These are phyloP conservation scores for Grammomys dolichurus DNA, from an alignment of 2,113 vertebrate species.

Conservation along the genomic window DNA sequence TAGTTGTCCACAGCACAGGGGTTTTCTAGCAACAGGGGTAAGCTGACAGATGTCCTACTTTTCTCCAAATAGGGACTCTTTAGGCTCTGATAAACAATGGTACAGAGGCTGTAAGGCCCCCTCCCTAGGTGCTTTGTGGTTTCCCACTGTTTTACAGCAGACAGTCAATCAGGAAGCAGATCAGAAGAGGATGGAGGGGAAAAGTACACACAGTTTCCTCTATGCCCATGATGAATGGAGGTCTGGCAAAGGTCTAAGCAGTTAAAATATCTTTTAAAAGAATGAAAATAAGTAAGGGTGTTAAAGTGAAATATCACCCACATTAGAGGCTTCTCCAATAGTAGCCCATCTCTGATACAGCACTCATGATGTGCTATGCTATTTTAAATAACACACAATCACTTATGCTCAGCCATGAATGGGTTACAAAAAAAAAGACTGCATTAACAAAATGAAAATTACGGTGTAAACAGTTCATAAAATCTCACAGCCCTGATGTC, in stretches of 20 bases:
- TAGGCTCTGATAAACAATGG: conserved; percentile 84
- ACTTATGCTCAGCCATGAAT: conserved; percentile 90
- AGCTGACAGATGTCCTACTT: conserved; percentile 74
- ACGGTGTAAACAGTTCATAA: conserved; percentile 99
- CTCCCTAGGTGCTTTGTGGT: conserved; percentile 83
- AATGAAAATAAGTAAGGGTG: conserved; percentile 83
- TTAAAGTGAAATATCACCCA: conserved; percentile 82
- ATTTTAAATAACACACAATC: conserved; percentile 88
- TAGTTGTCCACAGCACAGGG: conserved; percentile 50
- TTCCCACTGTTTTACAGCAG: conserved; percentile 88
- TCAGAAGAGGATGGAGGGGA: conserved; percentile 82
- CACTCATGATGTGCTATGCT: conserved; percentile 80
- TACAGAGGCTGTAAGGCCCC: conserved; percentile 76
- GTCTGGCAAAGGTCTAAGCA: conserved; percentile 87
- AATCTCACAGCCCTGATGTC: conserved; percentile 99
- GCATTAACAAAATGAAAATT: conserved; percentile 99
- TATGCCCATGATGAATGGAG: conserved; percentile 66
- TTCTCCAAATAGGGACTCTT: conserved; percentile 82
- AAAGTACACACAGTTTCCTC: conserved; percentile 83
- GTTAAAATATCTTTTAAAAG: conserved; percentile 89
- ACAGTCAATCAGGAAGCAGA: conserved; percentile 87
- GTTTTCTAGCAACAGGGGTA: conserved; percentile 41
- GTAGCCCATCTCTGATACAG: conserved; percentile 77
- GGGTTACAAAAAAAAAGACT: conserved; percentile 95
- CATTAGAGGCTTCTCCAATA: conserved; percentile 81